These are phyloP conservation scores for Tyria jacobaeae DNA, from an alignment of 2,888 invertebrate species.

Conservation along the genomic window DNA sequence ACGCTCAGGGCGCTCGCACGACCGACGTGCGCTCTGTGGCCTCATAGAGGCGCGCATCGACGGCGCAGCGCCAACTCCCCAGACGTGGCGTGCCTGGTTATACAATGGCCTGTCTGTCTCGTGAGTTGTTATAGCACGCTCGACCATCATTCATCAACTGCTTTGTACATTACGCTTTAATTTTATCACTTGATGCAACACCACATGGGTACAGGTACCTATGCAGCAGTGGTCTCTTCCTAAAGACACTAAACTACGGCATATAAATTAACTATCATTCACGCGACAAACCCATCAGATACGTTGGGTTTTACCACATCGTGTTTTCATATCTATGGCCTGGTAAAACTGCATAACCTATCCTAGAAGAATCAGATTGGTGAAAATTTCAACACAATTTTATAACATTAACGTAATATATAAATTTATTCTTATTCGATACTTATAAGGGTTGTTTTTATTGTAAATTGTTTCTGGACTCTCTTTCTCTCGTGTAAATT, in stretches of 20 bases:
- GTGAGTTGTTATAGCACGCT: slow-evolving; percentile 87
- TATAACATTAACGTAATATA: too few relatives aligned
- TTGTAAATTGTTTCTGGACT: too few relatives aligned
- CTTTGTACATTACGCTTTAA: slow-evolving; percentile 32
- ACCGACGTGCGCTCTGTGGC: slow-evolving; percentile 93
- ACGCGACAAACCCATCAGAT: neutral
- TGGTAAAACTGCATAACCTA: too few relatives aligned
- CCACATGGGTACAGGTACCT: neutral
- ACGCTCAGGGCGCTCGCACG: slow-evolving; percentile 95
- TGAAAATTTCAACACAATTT: too few relatives aligned
- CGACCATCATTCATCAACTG: slow-evolving; percentile 23
- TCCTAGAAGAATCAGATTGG: too few relatives aligned
- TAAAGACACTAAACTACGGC: neutral
- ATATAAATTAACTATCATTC: neutral
- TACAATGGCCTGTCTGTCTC: slow-evolving; percentile 95
- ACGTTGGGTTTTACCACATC: neutral
- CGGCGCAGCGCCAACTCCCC: slow-evolving; percentile 88
- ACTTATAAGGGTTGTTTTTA: too few relatives aligned
- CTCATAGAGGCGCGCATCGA: slow-evolving; percentile 94
- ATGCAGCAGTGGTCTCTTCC: neutral
- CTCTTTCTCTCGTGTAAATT: too few relatives aligned
- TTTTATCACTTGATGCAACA: neutral
- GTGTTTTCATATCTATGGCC: neutral
- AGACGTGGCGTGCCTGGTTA: slow-evolving; percentile 95
- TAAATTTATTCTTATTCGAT: too few relatives aligned